Base-by-base conservation (phyloP, 92 coral and sea anemone genomes). In the Muricea muricata region DNA sequence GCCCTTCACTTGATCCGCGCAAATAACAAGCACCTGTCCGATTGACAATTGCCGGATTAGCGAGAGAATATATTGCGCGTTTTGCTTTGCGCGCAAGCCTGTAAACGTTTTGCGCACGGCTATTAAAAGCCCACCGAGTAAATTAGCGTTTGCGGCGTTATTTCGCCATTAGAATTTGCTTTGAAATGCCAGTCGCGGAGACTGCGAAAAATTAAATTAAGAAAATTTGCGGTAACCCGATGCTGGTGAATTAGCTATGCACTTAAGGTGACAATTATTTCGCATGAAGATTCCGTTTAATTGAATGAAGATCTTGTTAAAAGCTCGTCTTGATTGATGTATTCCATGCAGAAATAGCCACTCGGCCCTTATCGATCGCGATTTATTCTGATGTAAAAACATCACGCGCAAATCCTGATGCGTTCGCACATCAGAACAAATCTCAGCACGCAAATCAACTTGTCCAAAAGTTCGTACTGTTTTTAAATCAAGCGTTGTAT, bases 251-350 rank as follows among this genome's bases (percentile, higher is more conserved):
- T 24, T 21, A 15, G 24, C 5, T 26, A 23, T 70, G 50, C 61
- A 74, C 80, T 45, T 26, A 57, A 56, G 68, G 68, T 77, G 82
- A 52, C 82, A 77, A 77, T 77, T 77, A 29, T 54, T 74, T 61
- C 41, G 18, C 67, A 23, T 77, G 31, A 37, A 77, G 82, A 57
- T 77, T 77, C 56, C 54, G 35, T 77, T 77, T 77, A 77, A 77
- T 77, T 77, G 82, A 77, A 77, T 77, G 56, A 77, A 77, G 82
- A 54, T 77, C 82, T 48, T 55, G 69, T 77, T 77, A 77, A 77
- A 77, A 77, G 82, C 82, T 56, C n/a, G n/a, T 77, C 82, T 0
- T 55, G 82, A 77, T 77, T 77, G 82, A 77, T 55, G 24, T 33
- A 35, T 60, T 9, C 82, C 82, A 77, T 57, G 21, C 69, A 34